phyloP scores from a whole-genome alignment of 2,888 invertebrate species.

The Podabrus alpinus region DNA sequence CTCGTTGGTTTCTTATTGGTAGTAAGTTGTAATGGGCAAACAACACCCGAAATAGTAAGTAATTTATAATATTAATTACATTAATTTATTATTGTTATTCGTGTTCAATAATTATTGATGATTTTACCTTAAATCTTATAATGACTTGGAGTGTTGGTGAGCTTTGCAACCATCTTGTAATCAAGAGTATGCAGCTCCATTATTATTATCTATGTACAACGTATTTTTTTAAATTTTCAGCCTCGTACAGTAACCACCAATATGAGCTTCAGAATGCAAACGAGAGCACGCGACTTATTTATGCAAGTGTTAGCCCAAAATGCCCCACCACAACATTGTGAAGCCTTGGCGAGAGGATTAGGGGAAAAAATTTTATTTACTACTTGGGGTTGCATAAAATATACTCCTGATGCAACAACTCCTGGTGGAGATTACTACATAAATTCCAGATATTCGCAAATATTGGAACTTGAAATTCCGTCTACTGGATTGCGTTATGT shows the following conservation, averaged over 20 bases:
- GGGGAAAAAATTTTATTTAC: background rate
- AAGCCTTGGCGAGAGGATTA: background rate
- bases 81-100: too few relatives aligned
- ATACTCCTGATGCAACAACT: background rate
- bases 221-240: background rate
- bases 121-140: too few relatives aligned
- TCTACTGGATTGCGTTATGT: background rate
- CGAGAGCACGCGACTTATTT: background rate
- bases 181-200: too few relatives aligned
- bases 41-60: background rate
- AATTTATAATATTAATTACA: background rate
- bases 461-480: background rate
- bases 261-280: background rate
- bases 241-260: background rate
- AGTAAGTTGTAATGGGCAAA: background rate
- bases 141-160: too few relatives aligned
- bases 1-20: background rate
- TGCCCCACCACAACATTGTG: background rate
- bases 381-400: background rate
- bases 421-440: background rate
- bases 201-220: too few relatives aligned
- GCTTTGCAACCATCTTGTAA: too few relatives aligned
- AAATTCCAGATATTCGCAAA: background rate
- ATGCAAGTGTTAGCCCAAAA: background rate
- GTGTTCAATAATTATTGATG: too few relatives aligned